Conservation (phyloP, 2,797 vertebrate genomes). For the Lepilemur septentrionalis region DNA sequence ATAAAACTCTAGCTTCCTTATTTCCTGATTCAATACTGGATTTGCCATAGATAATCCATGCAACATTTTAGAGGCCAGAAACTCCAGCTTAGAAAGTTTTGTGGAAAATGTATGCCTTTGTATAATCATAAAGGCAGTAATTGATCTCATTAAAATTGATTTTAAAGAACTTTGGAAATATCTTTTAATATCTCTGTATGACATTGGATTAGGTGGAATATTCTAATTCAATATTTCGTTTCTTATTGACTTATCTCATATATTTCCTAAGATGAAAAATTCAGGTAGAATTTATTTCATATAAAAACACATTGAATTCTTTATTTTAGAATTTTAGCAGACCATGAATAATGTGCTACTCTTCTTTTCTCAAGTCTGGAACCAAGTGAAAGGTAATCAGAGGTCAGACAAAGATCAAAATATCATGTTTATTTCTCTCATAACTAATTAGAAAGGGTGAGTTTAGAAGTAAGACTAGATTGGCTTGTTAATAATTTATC, state of each 20-base stretch:
- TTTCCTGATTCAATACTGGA: constrained; percentile 44
- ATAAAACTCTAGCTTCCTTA: neutral
- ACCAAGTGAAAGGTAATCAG: neutral
- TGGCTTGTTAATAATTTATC: neutral
- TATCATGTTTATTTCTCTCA: neutral
- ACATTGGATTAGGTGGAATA: neutral
- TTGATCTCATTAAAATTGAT: constrained; percentile 37
- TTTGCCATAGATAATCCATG: neutral
- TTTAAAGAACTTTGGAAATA: constrained; percentile 24
- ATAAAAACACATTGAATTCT: neutral
- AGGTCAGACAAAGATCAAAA: neutral
- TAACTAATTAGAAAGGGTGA: neutral
- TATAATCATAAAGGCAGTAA: neutral
- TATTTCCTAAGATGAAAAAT: constrained; percentile 22
- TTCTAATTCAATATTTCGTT: constrained; percentile 40
- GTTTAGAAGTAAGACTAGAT: neutral
- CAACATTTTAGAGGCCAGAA: neutral
- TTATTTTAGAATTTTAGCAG: neutral
- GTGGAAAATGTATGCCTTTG: neutral
- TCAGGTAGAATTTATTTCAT: neutral
- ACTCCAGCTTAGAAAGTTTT: neutral
- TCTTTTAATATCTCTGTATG: neutral
- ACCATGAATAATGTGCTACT: neutral
- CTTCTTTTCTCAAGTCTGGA: neutral
- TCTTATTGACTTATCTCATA: neutral